Percentiles rank a stretch among this genome's conserved stretches.
Evolutionary conservation across 23 tunicate species (phyloP).

Genomic region (Halocynthia aurantium): DNA sequence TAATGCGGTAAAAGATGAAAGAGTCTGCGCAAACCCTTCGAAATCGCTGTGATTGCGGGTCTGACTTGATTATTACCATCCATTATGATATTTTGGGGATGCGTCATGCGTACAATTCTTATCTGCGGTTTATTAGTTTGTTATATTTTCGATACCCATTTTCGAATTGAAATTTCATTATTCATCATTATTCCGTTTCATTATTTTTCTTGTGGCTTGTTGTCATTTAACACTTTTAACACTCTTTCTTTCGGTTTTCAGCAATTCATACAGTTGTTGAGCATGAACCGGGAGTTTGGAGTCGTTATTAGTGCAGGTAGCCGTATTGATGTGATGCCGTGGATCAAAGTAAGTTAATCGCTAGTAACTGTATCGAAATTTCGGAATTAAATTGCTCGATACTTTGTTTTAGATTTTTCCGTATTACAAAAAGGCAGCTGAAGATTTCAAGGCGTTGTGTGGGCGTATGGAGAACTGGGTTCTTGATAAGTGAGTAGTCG

Average conservation of each 20-base stretch:
- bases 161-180: too few species aligned
- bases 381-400: constrained; percentile 1
- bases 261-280: constrained; percentile 41
- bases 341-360: constrained; percentile 28
- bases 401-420: constrained; percentile 26
- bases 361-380: neutral
- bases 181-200: too few species aligned
- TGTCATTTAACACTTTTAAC: too few species aligned
- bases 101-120: too few species aligned
- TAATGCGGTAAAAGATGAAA: too few species aligned
- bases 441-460: constrained; percentile 23
- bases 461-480: constrained; percentile 33
- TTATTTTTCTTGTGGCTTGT: too few species aligned
- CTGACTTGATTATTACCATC: too few species aligned
- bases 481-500: constrained; percentile 16
- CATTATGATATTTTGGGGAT: too few species aligned
- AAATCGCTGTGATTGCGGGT: too few species aligned
- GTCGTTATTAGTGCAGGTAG: constrained; percentile 19
- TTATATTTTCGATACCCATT: too few species aligned
- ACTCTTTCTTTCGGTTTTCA: constrained; percentile 7
- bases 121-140: too few species aligned
- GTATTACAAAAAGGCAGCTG: constrained; percentile 39
- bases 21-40: too few species aligned
- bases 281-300: constrained; percentile 54
- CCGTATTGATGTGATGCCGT: constrained; percentile 46